Evolutionary conservation across 2,888 invertebrate species (phyloP).

Genomic region (Andricus quercusramuli): DNA sequence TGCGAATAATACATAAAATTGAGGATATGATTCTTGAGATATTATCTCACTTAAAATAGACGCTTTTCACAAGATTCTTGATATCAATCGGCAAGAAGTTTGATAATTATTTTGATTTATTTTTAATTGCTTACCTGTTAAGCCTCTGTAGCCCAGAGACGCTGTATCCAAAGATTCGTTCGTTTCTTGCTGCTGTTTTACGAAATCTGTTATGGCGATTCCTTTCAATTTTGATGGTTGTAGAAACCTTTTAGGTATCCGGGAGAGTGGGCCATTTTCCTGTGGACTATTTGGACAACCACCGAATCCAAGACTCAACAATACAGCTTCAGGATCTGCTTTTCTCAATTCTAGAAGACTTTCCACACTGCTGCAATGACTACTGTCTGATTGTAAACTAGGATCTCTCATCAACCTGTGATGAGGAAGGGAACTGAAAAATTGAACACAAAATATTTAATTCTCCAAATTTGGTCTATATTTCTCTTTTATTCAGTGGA

Average conservation of each 20-base stretch:
- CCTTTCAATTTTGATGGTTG: slow-evolving; percentile 90
- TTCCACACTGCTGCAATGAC: slow-evolving; percentile 89
- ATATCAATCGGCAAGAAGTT: not conserved
- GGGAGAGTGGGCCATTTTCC: slow-evolving; percentile 81
- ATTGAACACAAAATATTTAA: slow-evolving; percentile 4
- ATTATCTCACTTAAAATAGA: not conserved
- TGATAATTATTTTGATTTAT: not conserved
- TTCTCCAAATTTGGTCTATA: not conserved
- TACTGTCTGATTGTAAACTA: slow-evolving; percentile 79
- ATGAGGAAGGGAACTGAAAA: slow-evolving; percentile 43
- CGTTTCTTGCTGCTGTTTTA: slow-evolving; percentile 87
- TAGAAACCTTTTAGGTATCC: slow-evolving; percentile 91
- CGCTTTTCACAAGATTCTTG: not conserved
- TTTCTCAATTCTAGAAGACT: slow-evolving; percentile 90
- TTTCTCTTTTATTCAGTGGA: too few relatives aligned
- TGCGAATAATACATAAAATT: not conserved
- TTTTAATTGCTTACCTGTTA: slow-evolving; percentile 81
- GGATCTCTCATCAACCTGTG: slow-evolving; percentile 72
- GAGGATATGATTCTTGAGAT: not conserved
- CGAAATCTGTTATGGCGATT: slow-evolving; percentile 87
- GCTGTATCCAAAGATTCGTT: slow-evolving; percentile 87
- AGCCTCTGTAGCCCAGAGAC: slow-evolving; percentile 87
- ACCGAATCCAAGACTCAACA: slow-evolving; percentile 90
- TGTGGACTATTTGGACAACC: slow-evolving; percentile 84
- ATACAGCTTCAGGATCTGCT: slow-evolving; percentile 93